Conservation (phyloP, 1,140 invertebrate genomes). For the Choristoneura fumiferana region DNA sequence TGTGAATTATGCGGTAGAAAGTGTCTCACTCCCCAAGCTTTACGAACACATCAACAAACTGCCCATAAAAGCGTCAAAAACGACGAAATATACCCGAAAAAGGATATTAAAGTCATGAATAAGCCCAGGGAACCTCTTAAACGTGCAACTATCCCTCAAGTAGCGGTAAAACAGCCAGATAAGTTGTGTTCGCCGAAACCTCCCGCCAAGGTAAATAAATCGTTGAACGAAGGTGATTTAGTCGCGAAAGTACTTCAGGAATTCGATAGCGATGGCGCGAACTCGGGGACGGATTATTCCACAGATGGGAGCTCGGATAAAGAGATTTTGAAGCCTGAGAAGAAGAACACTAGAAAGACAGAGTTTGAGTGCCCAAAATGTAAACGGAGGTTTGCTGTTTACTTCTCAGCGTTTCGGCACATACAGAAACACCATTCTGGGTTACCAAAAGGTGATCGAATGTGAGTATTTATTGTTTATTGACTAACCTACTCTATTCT, state of each 20-base stretch:
- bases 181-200: not conserved
- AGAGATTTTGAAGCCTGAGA: not conserved
- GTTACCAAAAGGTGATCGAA: slow-evolving; percentile 33
- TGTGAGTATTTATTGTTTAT: too few species aligned
- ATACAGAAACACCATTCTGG: slow-evolving; percentile 52
- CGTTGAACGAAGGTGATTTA: not conserved
- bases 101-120: not conserved
- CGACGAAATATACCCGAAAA: not conserved
- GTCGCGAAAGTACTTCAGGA: not conserved
- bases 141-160: not conserved
- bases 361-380: slow-evolving; percentile 54
- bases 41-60: not conserved
- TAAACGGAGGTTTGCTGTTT: slow-evolving; percentile 32
- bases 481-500: too few species aligned
- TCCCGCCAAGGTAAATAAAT: not conserved
- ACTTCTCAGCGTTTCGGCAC: slow-evolving; percentile 48
- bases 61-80: slow-evolving; percentile 3
- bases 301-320: not conserved
- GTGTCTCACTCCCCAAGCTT: not conserved
- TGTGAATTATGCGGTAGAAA: slow-evolving; percentile 7
- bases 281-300: not conserved
- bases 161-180: not conserved
- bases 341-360: slow-evolving; percentile 12
- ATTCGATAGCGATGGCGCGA: not conserved
- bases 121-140: not conserved